Base-by-base conservation (phyloP, 2,888 invertebrate genomes). In the Erpobdella octoculata region DNA sequence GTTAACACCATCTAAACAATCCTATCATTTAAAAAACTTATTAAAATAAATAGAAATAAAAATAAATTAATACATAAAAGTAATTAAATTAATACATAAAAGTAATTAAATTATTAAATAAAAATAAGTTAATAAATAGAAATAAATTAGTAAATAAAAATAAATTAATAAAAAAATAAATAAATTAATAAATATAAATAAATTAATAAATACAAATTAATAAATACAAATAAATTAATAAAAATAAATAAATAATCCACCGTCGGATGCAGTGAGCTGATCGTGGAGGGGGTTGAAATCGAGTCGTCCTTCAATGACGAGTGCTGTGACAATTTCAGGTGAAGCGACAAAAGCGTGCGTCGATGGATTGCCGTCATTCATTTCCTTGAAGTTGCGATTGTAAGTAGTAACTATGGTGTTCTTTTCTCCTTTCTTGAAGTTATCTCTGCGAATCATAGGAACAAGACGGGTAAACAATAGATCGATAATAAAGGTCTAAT, bases 381-480 rank as follows among this genome's bases (percentile, higher is more conserved):
- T 80, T 15, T 86, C 87, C 71, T 96, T 97, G 86, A 98, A 98
- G 86, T 98, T 98, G 75, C 98, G 88, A 85, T 98, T 98, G 88
- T 98, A 99, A 2, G 98, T 98, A 48, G 95, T 95, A 71, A 98
- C 96, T 79, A 98, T 98, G 0, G 98, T 98, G 85, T 98, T 98
- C 86, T 96, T 96, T 75, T 97, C 97, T 59, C 97, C 98, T 84
- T 97, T 98, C 86, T 95, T 93, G 37, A 96, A 89, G 84, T 98
- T 98, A 81, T 91, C 86, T 76, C 82, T 79, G 72, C n/a, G n/a
- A n/a, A n/a, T n/a, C n/a, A n/a, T n/a, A n/a, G n/a, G n/a, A n/a
- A n/a, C n/a, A n/a, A n/a, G n/a, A n/a, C n/a, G n/a, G n/a, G n/a
- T n/a, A n/a, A n/a, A n/a, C n/a, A n/a, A n/a, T n/a, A n/a, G n/a